Evolutionary conservation across 2,888 invertebrate genomes (phyloP).

Genomic region (Bhutanitis thaidina): DNA sequence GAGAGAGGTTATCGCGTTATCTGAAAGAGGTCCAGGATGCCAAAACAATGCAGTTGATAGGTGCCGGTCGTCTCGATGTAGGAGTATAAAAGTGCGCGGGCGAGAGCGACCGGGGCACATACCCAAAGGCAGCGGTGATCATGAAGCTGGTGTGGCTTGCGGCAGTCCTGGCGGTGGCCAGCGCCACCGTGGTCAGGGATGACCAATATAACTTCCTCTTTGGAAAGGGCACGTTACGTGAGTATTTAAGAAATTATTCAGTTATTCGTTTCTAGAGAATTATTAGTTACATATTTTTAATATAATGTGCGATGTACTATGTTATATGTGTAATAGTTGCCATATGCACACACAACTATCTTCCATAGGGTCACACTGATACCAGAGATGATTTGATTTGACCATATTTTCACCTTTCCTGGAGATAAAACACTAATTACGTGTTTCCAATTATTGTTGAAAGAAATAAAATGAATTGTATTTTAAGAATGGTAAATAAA

Average conservation of each 20-base stretch:
- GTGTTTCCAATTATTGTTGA: too few species aligned
- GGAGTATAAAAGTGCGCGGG: conserved; percentile 47
- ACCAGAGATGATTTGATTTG: too few species aligned
- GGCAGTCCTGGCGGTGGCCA: conserved; percentile 45
- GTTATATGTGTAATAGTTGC: too few species aligned
- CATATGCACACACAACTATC: too few species aligned
- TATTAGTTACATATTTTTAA: too few species aligned
- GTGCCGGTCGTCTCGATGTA: conserved; percentile 7
- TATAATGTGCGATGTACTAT: too few species aligned
- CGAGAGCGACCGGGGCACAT: conserved; percentile 31
- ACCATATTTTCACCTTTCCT: too few species aligned
- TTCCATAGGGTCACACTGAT: too few species aligned
- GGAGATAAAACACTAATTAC: too few species aligned
- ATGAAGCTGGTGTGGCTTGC: conserved; percentile 42
- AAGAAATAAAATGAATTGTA: too few species aligned
- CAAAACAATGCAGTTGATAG: conserved; percentile 12
- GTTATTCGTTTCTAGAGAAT: too few species aligned
- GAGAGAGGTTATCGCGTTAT: conserved; percentile 11
- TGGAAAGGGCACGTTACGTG: conserved; percentile 59
- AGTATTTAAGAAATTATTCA: conserved; percentile 24
- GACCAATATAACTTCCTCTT: conserved; percentile 40
- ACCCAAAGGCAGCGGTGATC: conserved; percentile 25
- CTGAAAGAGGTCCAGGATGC: conserved; percentile 8
- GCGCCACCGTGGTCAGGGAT: conserved; percentile 56
- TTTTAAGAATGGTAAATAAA: too few species aligned